Conservation (phyloP, 2,888 invertebrate species). For the Dryobota labecula region DNA sequence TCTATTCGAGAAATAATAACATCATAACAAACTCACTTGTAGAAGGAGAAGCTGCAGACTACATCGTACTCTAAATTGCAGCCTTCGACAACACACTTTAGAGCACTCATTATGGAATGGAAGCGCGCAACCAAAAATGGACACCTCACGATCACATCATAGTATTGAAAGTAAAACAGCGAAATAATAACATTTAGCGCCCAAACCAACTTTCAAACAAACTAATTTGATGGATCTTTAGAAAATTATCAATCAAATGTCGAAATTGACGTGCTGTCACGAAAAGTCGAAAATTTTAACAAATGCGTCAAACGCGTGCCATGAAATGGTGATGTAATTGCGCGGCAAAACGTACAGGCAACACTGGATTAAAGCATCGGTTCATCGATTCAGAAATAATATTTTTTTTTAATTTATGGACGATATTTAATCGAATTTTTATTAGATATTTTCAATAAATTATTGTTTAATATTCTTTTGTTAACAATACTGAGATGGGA, state of each 20-base stretch:
- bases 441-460: not conserved
- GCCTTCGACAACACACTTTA: constrained; percentile 89
- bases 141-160: constrained; percentile 85
- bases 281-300: constrained; percentile 89
- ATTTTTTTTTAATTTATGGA: not conserved
- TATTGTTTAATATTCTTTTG: not conserved
- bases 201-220: constrained; percentile 90
- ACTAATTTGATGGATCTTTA: constrained; percentile 89
- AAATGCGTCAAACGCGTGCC: constrained; percentile 86
- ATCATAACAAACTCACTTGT: constrained; percentile 85
- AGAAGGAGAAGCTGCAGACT: constrained; percentile 89
- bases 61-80: constrained; percentile 89
- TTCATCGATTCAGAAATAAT: not conserved
- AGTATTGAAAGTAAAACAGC: constrained; percentile 75
- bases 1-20: constrained; percentile 45
- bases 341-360: constrained; percentile 78
- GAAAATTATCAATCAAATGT: constrained; percentile 91
- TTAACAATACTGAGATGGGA: not conserved
- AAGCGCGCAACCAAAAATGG: constrained; percentile 81
- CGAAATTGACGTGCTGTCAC: constrained; percentile 91
- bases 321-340: constrained; percentile 89
- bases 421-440: constrained; percentile 1
- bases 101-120: constrained; percentile 82
- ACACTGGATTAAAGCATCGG: constrained; percentile 66
- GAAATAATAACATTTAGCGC: constrained; percentile 87